phyloP scores from a whole-genome alignment of 2,113 vertebrate genomes.

The Prionailurus bengalensis region DNA sequence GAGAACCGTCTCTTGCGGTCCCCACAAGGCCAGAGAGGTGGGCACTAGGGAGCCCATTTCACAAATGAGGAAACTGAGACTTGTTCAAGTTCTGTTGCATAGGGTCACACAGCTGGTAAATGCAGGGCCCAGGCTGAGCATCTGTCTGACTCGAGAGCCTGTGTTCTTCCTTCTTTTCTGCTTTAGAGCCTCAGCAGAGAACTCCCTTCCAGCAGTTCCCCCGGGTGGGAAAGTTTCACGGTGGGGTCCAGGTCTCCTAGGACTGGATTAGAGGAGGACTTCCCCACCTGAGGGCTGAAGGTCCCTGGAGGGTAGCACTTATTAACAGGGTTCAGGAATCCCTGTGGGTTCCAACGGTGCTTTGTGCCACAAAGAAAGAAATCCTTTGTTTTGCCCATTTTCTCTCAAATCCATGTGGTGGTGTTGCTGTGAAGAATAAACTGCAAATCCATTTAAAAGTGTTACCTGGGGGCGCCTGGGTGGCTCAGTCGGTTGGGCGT shows the following conservation, averaged over 20 bases:
- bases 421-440: neutral
- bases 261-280: neutral
- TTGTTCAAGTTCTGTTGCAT: neutral
- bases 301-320: neutral
- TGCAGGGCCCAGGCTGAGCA: neutral
- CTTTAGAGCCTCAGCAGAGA: neutral
- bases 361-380: neutral
- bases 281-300: neutral
- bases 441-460: neutral
- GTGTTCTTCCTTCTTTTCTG: no score
- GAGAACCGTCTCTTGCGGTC: fast-evolving
- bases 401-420: neutral
- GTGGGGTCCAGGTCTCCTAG: neutral
- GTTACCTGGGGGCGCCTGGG: neutral
- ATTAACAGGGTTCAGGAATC: neutral
- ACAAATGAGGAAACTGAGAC: neutral
- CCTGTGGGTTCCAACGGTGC: neutral
- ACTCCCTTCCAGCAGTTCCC: neutral
- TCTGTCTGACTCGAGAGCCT: neutral
- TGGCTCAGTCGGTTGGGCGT: no score
- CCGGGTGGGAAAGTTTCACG: fast-evolving
- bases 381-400: neutral
- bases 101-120: neutral
- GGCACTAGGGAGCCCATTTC: neutral
- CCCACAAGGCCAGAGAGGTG: neutral